A percentile compares a stretch with the other conserved stretches of the same genome.
Evolutionary conservation across 1,140 invertebrate genomes (phyloP).

Genomic region (Apis mellifera): DNA sequence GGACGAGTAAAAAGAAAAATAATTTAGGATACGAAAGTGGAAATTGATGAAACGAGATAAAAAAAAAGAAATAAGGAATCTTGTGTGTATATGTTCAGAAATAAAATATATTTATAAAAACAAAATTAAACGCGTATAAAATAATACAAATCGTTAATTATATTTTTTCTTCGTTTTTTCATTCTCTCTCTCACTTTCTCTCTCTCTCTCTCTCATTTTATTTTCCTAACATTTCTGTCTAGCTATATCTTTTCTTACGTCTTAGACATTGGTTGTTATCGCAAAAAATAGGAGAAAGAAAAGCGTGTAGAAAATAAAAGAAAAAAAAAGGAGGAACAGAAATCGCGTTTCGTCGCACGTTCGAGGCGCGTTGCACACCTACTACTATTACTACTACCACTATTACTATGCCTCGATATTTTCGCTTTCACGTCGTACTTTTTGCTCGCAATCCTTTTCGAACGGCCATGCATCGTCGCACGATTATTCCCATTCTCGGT

Average conservation of each 20-base stretch:
- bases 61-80: slow-evolving; percentile 25
- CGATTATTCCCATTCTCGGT: background rate
- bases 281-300: slow-evolving; percentile 20
- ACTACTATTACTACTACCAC: background rate
- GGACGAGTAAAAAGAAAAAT: background rate
- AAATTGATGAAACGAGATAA: slow-evolving; percentile 29
- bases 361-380: background rate
- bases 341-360: slow-evolving; percentile 62
- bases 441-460: background rate
- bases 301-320: slow-evolving; percentile 8
- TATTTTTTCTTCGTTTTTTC: slow-evolving; percentile 55
- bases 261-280: background rate
- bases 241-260: background rate
- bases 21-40: background rate
- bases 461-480: background rate
- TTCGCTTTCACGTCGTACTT: slow-evolving; percentile 1
- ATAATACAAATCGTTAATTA: slow-evolving; percentile 76
- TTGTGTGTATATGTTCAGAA: slow-evolving; percentile 64
- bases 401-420: background rate
- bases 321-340: slow-evolving; percentile 68
- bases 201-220: background rate
- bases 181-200: background rate
- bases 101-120: slow-evolving; percentile 82
- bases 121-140: slow-evolving; percentile 78
- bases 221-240: slow-evolving; percentile 16